Evolutionary conservation across 1,140 invertebrate species (phyloP), one percentile per base, ranked within the genome.

Genomic region (Babylonia areolata): DNA sequence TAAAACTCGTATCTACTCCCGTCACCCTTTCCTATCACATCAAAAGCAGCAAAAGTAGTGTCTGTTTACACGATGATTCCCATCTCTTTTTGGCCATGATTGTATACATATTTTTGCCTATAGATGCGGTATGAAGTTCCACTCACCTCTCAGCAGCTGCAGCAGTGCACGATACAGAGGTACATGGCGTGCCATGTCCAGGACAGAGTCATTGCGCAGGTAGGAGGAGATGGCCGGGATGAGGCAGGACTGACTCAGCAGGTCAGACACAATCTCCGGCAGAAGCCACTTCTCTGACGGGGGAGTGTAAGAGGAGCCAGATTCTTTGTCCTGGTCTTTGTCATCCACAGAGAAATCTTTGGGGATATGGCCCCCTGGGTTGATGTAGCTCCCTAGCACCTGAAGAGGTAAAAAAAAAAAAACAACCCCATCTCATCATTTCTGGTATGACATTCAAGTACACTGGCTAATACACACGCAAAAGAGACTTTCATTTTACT

Each of bases 161-260:
- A 98, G 94, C 86, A 98, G 96, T 42, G 97, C 96, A 92, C 97
- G 96, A 94, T 99, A 99, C 75, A 99, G 95, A 12, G 97, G 97
- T 93, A 98, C 98, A 94, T 99, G 98, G 20, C 98, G 96, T 11
- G 98, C 97, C 97, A 99, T 98, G 93, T 99, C 98, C 91, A 99
- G 94, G 80, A 99, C 98, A 94, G 98, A 99, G 94, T 99, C 98
- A 92, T 99, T 99, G 89, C 97, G 95, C 39, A 99, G 95, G 91
- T 99, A 99, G 0, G 97, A 98, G 86, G 97, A 97, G 12, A 99
- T 95, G 20, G 97, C 97, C 33, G 97, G 96, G 64, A 98, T 95
- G 1, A 99, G 95, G 90, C 97, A 97, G 39, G 97, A 98, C 90
- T 96, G 95, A 39, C 96, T 95, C 0, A 99, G 92, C 17, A 98